phyloP scores from a whole-genome alignment of 1,140 invertebrate genomes.

The Meteorus sp. region DNA sequence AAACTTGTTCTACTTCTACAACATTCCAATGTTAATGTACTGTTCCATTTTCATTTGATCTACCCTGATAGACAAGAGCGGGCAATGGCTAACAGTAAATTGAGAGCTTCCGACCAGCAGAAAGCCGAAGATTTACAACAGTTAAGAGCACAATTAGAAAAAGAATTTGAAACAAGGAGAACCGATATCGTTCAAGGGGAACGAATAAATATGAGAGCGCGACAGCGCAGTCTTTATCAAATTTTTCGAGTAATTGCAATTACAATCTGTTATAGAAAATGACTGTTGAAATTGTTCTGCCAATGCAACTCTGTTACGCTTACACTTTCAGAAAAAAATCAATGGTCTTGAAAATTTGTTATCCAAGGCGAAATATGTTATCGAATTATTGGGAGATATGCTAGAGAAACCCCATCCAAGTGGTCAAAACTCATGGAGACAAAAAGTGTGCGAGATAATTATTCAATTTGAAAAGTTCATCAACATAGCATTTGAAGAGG shows the following conservation, averaged over 20 bases:
- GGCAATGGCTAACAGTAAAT: slow-evolving; percentile 23
- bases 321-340: slow-evolving; percentile 34
- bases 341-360: slow-evolving; percentile 33
- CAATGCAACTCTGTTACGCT: too few species aligned
- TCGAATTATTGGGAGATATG: background rate
- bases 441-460: slow-evolving; percentile 45
- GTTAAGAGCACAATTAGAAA: slow-evolving; percentile 47
- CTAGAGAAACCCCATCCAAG: background rate
- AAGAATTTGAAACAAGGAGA: slow-evolving; percentile 49
- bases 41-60: background rate
- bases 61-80: slow-evolving; percentile 25
- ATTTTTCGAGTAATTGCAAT: slow-evolving; percentile 39
- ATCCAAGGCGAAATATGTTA: slow-evolving; percentile 29
- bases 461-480: slow-evolving; percentile 58
- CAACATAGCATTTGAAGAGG: slow-evolving; percentile 48
- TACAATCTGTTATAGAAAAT: slow-evolving; percentile 7
- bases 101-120: slow-evolving; percentile 29
- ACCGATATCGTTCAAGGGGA: slow-evolving; percentile 53
- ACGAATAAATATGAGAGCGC: slow-evolving; percentile 41
- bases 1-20: background rate
- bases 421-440: slow-evolving; percentile 25
- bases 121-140: slow-evolving; percentile 36
- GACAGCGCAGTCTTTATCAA: slow-evolving; percentile 40
- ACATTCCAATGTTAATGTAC: slow-evolving; percentile 3
- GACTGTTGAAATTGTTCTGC: too few species aligned